Evolutionary conservation across 2,888 invertebrate genomes (phyloP).

Genomic region (Macrosiphum euphorbiae): DNA sequence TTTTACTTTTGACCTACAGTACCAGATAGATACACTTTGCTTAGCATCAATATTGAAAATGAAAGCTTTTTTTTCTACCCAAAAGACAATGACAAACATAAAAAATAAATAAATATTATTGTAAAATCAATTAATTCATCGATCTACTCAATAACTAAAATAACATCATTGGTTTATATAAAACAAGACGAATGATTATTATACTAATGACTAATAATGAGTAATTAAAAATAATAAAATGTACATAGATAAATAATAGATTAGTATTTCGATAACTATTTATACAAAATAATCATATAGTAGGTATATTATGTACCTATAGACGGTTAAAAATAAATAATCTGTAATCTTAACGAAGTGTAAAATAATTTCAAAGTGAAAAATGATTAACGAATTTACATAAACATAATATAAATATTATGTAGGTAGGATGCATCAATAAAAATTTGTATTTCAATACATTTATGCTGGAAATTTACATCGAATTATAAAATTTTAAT

Average conservation of each 20-base stretch:
- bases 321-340: conserved; percentile 9
- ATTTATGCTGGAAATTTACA: background rate
- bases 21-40: background rate
- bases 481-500: background rate
- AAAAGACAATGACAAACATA: background rate
- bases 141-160: background rate
- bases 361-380: background rate
- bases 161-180: background rate
- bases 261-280: background rate
- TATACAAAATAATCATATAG: background rate
- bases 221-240: background rate
- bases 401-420: background rate
- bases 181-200: background rate
- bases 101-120: background rate
- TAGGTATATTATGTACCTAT: background rate
- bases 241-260: background rate
- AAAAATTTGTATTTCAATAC: background rate
- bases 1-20: background rate
- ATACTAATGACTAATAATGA: background rate
- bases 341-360: background rate
- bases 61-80: background rate
- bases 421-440: no score
- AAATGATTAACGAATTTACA: background rate
- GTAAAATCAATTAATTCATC: background rate
- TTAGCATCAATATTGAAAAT: background rate